Evolutionary conservation across 1,140 invertebrate genomes (phyloP), one percentile per base, ranked within the genome.

Genomic region (Drosophila murphyi): DNA sequence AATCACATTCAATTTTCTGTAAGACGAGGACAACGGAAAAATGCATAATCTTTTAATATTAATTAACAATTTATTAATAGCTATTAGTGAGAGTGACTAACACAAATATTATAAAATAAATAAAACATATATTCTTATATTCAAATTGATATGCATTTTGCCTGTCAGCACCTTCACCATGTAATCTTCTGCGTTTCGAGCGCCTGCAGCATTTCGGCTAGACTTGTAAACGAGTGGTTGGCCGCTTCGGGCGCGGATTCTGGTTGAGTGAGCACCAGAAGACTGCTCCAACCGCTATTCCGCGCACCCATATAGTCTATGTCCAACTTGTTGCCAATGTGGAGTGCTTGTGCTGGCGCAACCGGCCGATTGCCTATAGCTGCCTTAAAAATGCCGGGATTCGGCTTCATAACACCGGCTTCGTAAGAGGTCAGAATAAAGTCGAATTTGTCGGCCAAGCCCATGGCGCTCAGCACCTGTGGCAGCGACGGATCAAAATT

Each of bases 261-360:
- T 6, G 31, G 47, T 41, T 61, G 50, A 12, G 32, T 2, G 77
- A 68, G 70, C 6, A 92, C 72, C 2, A 92, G 63, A 7, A 96
- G 82, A 12, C 96, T 95, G 78, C 95, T 94, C 96, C 97, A 97
- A 1, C 96, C 96, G 48, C 95, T 94, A 39, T 94, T 93, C 67
- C 92, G 95, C 1, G 97, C 97, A 0, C 96, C 97, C 3, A 94
- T 35, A 92, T 96, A 98, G 93, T 98, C 97, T 29, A 96, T 94
- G 55, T 94, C 83, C 3, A 95, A 61, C 80, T 95, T 94, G 93
- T 98, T 96, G 8, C 97, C 97, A 70, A 98, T 94, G 91, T 98
- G 97, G 1, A 98, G 85, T 5, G 96, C 95, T 82, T 97, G 93
- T 2, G 92, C 65, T 0, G 96, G 92, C 41, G 72, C 68, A 10